These are phyloP conservation scores for Rhagophthalmus giganteus DNA, from an alignment of 2,888 invertebrate genomes.

Conservation along the genomic window DNA sequence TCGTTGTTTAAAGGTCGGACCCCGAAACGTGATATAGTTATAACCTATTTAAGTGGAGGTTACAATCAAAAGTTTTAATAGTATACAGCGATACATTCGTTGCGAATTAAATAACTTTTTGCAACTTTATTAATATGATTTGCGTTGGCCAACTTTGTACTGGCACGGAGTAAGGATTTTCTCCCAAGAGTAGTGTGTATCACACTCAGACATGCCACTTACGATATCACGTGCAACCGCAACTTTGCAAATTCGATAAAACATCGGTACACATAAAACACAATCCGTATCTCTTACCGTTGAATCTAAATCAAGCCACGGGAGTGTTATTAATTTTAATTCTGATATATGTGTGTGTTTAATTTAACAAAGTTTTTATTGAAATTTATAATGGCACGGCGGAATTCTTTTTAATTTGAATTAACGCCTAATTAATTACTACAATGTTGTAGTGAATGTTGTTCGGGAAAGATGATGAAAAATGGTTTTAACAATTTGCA, in stretches of 20 bases:
- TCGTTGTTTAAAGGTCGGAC: too few relatives aligned
- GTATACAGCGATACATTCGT: conserved; percentile 28
- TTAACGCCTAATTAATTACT: too few relatives aligned
- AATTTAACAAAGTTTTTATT: too few relatives aligned
- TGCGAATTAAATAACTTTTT: conserved; percentile 33
- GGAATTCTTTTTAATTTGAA: too few relatives aligned
- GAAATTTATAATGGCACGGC: too few relatives aligned
- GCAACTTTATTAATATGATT: conserved; percentile 34
- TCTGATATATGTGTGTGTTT: conserved; percentile 26
- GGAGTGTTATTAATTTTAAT: conserved; percentile 26
- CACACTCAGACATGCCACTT: conserved; percentile 29
- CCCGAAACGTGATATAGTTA: too few relatives aligned
- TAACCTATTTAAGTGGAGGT: too few relatives aligned
- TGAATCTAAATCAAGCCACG: conserved; percentile 22
- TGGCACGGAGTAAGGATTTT: conserved; percentile 20
- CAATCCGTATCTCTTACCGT: conserved; percentile 18
- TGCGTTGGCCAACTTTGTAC: conserved; percentile 21
- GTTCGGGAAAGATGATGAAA: too few relatives aligned
- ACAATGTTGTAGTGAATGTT: too few relatives aligned
- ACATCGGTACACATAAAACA: conserved; percentile 22
- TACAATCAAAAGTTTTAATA: conserved; percentile 33
- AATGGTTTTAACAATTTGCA: too few relatives aligned
- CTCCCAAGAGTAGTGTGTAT: conserved; percentile 27
- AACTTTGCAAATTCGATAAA: conserved; percentile 32
- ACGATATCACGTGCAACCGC: conserved; percentile 30